phyloP scores from a whole-genome alignment of 2,797 vertebrate genomes.

The Myotis findleyi region DNA sequence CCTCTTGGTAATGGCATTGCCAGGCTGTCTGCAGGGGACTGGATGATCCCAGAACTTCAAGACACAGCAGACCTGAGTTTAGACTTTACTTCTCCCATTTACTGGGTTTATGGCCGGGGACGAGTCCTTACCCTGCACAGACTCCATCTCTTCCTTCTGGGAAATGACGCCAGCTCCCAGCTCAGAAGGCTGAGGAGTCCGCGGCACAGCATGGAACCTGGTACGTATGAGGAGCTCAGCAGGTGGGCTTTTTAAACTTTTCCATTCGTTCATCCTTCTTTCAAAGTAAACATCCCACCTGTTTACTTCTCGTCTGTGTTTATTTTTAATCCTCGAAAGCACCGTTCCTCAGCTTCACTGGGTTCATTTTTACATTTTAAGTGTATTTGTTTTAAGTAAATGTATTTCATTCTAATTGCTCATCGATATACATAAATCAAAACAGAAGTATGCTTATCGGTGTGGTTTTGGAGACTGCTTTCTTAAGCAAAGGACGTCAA shows the following conservation, averaged over 20 bases:
- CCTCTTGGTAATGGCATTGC: neutral
- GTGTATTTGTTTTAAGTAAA: neutral
- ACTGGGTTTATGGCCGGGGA: neutral
- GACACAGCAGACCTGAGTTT: neutral
- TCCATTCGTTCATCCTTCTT: neutral
- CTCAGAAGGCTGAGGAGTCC: neutral
- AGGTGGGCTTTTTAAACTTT: neutral
- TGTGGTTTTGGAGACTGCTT: neutral
- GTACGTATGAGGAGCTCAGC: neutral
- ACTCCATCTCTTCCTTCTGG: neutral
- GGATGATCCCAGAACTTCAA: neutral
- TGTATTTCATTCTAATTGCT: slow-evolving; percentile 7
- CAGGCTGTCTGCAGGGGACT: neutral
- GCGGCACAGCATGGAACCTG: neutral
- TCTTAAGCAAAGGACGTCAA: neutral
- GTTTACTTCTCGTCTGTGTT: neutral
- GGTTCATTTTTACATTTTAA: neutral
- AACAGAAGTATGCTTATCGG: neutral
- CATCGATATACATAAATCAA: neutral
- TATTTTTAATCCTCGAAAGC: neutral
- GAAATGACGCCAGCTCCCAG: neutral
- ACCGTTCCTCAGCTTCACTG: slow-evolving; percentile 12
- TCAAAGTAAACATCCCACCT: neutral
- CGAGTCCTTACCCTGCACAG: neutral
- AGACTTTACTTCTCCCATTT: neutral